Evolutionary conservation across 1,140 invertebrate species (phyloP).

Genomic region (Scylla paramamosain): DNA sequence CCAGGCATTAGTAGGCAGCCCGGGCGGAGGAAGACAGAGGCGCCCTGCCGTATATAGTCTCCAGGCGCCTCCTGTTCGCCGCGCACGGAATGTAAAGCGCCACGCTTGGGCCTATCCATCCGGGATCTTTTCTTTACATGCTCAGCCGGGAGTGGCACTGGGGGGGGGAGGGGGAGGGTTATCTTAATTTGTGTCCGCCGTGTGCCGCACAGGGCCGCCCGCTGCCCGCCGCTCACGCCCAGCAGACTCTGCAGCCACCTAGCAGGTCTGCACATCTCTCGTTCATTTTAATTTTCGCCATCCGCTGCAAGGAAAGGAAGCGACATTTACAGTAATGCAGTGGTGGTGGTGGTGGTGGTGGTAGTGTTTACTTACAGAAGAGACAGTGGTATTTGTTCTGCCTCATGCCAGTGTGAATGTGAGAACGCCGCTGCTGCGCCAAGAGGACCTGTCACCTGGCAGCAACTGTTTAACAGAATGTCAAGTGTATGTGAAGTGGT

Average conservation of each 20-base stretch:
- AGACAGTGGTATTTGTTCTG: not conserved
- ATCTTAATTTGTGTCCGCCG: not conserved
- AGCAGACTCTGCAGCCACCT: not conserved
- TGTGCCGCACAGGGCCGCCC: not conserved
- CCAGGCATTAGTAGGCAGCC: not conserved
- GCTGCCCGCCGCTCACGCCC: not conserved
- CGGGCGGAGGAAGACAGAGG: not conserved
- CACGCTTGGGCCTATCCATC: not conserved
- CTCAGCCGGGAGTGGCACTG: not conserved
- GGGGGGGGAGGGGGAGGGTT: not conserved
- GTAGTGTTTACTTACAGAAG: too few relatives aligned
- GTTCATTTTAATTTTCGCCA: too few relatives aligned
- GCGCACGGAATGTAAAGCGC: not conserved
- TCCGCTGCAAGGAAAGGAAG: too few relatives aligned
- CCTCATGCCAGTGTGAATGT: not conserved
- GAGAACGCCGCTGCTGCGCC: not conserved
- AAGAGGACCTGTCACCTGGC: not conserved
- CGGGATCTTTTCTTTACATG: not conserved
- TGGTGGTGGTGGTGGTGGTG: not conserved
- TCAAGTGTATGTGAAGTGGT: not conserved
- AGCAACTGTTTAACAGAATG: not conserved
- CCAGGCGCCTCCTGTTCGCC: not conserved
- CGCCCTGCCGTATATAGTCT: too few relatives aligned
- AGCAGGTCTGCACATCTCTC: too few relatives aligned
- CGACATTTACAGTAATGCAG: too few relatives aligned